A percentile compares a stretch with the other conserved stretches of the same genome.
Conservation (phyloP, 2,888 invertebrate species). For the Tupiocoris notatus region DNA sequence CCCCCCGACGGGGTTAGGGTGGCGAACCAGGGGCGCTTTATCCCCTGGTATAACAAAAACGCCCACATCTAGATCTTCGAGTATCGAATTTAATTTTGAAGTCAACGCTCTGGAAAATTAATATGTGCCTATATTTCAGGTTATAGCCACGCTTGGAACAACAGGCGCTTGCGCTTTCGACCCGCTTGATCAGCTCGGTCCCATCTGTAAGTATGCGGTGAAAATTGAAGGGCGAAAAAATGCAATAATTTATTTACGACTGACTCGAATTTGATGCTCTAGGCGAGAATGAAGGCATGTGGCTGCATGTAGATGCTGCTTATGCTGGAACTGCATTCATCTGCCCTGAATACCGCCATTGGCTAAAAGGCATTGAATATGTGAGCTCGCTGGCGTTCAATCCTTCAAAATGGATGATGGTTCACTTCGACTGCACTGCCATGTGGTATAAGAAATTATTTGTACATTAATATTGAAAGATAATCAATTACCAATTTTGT, state of each 20-base stretch:
- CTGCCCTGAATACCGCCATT: conserved; percentile 90
- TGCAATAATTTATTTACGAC: conserved; percentile 4
- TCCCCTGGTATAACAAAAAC: too few species aligned
- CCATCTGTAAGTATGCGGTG: conserved; percentile 60
- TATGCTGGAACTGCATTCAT: conserved; percentile 96
- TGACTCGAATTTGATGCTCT: conserved; percentile 13
- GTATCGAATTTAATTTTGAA: too few species aligned
- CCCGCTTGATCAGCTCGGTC: conserved; percentile 65
- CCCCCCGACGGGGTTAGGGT: too few species aligned
- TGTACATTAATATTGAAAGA: too few species aligned
- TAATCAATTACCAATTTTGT: too few species aligned
- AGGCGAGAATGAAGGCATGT: conserved; percentile 77
- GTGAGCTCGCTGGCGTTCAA: conserved; percentile 97
- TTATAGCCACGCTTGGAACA: conserved; percentile 93
- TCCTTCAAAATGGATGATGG: conserved; percentile 98
- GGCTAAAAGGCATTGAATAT: conserved; percentile 85
- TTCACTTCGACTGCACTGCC: conserved; percentile 98
- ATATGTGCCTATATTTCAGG: conserved; percentile 64
- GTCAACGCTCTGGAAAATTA: too few species aligned
- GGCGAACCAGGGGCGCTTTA: too few species aligned
- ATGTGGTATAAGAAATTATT: too few species aligned
- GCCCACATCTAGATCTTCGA: too few species aligned
- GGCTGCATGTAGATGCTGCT: conserved; percentile 97
- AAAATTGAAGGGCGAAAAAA: conserved; percentile 21
- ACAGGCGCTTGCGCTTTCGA: conserved; percentile 98